Base-by-base conservation (phyloP, 2,888 invertebrate species). In the Dione juno region DNA sequence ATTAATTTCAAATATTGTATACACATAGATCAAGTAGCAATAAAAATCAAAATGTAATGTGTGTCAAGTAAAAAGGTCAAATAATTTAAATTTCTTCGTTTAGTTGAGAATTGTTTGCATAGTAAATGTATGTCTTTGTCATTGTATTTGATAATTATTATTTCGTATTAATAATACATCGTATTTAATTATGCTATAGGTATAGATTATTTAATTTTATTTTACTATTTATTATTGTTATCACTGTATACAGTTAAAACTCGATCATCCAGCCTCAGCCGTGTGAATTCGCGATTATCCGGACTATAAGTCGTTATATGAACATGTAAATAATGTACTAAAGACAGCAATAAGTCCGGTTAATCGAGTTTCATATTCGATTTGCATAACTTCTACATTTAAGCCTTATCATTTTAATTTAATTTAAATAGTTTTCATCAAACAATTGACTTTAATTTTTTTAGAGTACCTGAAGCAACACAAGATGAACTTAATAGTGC, bases 391-490 rank as follows among this genome's bases (percentile, higher is more conserved):
- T n/a, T n/a, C n/a, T n/a, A n/a, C n/a, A n/a, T n/a, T 28, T 28
- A 28, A 28, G 28, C 5, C 28, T 5, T 28, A 28, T 28, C 28
- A 3, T 3, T 3, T 28, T 28, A 3, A 28, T 5, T 28, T 28
- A 2, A 28, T 28, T 28, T 3, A 28, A 28, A 28, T 5, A 28
- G 28, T 28, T 28, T 28, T 28, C 5, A 28, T 28, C 28, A 28
- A 28, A 28, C 0, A 45, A 45, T 14, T 43, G 13, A 43, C 13
- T 11, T 43, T 43, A 14, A 13, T 43, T 10, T 41, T 58, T 70
- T 28, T 59, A 94, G 96, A 77, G 99, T 99, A 41, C 99, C 99
- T 68, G 97, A 98, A 90, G 94, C 97, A 41, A 99, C 99, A 0
- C 94, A 95, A 80, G 94, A 94, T 9, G 99, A 99, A 93, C 97